These are phyloP conservation scores for Phaethon lepturus DNA, from an alignment of 2,113 vertebrate species.

Conservation along the genomic window DNA sequence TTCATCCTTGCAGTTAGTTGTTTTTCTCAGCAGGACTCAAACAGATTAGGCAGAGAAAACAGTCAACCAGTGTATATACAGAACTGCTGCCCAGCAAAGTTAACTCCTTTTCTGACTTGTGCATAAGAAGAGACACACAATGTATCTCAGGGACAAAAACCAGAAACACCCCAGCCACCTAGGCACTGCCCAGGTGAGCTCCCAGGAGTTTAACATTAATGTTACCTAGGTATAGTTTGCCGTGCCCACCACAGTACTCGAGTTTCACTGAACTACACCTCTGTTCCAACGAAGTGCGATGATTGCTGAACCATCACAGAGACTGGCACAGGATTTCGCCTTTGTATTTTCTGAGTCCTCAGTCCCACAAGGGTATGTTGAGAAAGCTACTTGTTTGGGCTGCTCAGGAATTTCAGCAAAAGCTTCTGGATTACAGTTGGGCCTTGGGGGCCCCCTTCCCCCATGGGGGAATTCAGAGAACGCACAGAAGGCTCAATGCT, in stretches of 20 bases:
- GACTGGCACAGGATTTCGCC: no score
- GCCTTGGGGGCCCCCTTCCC: neutral
- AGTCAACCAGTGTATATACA: neutral
- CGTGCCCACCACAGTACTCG: accelerated
- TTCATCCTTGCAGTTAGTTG: neutral
- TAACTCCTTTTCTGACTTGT: neutral
- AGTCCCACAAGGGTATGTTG: neutral
- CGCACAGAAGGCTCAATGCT: neutral
- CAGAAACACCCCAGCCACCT: accelerated
- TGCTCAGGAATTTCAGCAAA: neutral
- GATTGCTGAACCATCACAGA: neutral
- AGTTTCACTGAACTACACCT: neutral
- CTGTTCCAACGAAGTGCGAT: neutral
- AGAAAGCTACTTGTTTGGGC: neutral
- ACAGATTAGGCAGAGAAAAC: neutral
- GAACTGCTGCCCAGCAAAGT: neutral
- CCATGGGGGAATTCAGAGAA: neutral
- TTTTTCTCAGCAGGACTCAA: neutral
- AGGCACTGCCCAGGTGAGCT: neutral
- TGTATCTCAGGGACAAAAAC: neutral
- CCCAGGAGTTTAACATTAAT: neutral
- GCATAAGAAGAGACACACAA: accelerated
- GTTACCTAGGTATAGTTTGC: neutral
- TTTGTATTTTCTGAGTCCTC: neutral
- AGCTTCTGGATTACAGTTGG: neutral